Evolutionary conservation across 2,113 vertebrate genomes (phyloP).

Genomic region (Crotalus horridus): DNA sequence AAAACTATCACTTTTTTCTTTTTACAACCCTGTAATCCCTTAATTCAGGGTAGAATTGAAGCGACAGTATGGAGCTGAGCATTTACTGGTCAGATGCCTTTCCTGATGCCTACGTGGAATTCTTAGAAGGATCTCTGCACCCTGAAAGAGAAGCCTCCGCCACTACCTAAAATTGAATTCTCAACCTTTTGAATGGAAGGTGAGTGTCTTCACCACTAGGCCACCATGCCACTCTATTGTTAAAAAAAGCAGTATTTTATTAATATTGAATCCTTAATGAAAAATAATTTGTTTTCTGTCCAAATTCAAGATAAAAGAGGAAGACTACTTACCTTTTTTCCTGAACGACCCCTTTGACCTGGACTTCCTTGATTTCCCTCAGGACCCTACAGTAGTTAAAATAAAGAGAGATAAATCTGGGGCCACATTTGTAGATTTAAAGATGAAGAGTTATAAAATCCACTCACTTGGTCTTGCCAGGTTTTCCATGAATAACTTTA

Average conservation of each 20-base stretch:
- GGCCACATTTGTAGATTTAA: conserved; percentile 19
- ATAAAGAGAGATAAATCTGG: conserved; percentile 30
- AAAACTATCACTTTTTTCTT: background rate
- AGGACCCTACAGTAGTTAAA: conserved; percentile 75
- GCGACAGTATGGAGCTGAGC: background rate
- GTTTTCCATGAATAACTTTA: background rate
- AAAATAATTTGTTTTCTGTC: conserved; percentile 3
- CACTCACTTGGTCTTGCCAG: background rate
- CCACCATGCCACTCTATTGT: background rate
- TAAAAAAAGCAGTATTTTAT: background rate
- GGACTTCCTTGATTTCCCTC: conserved; percentile 84
- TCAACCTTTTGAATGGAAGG: background rate
- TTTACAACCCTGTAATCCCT: background rate
- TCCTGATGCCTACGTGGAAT: background rate
- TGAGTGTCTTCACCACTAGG: background rate
- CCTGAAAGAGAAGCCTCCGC: background rate
- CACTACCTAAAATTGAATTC: background rate
- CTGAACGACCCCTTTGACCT: conserved; percentile 84
- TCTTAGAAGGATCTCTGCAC: background rate
- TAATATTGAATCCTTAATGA: background rate
- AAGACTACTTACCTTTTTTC: conserved; percentile 83
- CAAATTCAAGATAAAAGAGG: conserved; percentile 25
- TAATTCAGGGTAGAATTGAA: background rate
- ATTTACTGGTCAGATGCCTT: background rate
- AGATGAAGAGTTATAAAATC: background rate